A percentile compares a stretch with the other conserved stretches of the same genome.
Conservation (phyloP, 2,797 vertebrate genomes). For the Pangasius larnaudii region DNA sequence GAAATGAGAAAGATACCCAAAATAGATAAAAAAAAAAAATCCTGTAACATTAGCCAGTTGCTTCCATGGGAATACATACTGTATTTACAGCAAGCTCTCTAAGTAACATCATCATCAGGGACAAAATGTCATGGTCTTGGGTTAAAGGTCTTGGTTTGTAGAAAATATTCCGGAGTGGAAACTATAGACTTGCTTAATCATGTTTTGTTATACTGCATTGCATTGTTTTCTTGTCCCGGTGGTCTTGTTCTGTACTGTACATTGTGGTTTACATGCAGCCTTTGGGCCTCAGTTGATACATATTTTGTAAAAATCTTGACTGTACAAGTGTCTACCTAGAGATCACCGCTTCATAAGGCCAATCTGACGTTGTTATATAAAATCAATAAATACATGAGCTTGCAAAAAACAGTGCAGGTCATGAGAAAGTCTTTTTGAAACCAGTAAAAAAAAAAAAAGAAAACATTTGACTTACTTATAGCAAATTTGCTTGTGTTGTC, state of each 20-base stretch:
- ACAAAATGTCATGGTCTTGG: background rate
- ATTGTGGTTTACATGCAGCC: background rate
- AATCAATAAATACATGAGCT: background rate
- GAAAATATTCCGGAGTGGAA: background rate
- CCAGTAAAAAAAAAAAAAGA: constrained; percentile 38
- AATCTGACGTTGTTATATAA: background rate
- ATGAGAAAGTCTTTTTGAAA: constrained; percentile 56
- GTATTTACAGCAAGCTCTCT: background rate
- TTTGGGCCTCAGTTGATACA: background rate
- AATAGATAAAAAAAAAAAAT: background rate
- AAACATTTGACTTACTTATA: constrained; percentile 88
- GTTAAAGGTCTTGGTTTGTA: background rate
- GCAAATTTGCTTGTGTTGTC: constrained; percentile 96
- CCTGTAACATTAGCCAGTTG: background rate
- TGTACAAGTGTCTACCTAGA: background rate
- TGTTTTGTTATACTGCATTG: background rate
- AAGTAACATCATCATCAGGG: background rate
- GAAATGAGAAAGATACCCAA: background rate
- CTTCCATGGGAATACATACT: background rate
- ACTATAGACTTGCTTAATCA: background rate
- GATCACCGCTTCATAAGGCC: background rate
- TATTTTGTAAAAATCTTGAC: background rate
- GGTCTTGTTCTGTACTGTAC: background rate
- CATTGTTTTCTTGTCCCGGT: background rate
- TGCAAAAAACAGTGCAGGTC: background rate